These are phyloP conservation scores for Arvicanthis niloticus DNA, from an alignment of 2,113 vertebrate species.

Conservation along the genomic window DNA sequence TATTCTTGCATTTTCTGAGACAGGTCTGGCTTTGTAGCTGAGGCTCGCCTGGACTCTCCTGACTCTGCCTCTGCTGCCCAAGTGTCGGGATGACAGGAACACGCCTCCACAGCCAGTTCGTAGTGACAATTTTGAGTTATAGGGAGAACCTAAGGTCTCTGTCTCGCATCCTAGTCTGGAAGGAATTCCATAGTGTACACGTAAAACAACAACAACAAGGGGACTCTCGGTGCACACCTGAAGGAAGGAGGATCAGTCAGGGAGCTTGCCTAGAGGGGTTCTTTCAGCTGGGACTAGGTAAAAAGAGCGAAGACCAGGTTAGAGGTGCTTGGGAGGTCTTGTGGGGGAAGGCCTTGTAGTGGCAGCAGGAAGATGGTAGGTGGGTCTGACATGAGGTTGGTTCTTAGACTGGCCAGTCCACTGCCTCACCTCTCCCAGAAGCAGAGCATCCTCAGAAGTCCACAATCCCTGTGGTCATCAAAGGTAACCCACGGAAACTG, in stretches of 20 bases:
- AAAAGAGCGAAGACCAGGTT: background rate
- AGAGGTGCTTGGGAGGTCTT: background rate
- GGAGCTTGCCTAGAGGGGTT: background rate
- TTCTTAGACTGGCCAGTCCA: background rate
- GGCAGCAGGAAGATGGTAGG: background rate
- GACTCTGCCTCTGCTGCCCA: background rate
- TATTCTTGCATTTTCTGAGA: background rate
- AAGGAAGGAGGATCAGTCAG: background rate
- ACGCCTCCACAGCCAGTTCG: background rate
- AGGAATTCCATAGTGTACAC: background rate
- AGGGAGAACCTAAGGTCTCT: background rate
- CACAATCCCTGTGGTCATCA: constrained; percentile 28
- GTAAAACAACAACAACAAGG: background rate
- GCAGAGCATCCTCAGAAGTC: constrained; percentile 69
- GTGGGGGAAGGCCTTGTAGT: background rate
- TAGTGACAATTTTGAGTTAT: background rate
- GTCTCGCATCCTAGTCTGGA: background rate
- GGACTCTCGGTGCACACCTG: background rate
- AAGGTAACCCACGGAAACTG: constrained; percentile 74
- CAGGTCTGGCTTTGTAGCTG: background rate
- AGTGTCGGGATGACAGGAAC: background rate
- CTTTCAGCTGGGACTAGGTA: background rate
- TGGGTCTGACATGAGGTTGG: background rate
- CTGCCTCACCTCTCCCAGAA: background rate
- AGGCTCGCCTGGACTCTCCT: background rate